Evolutionary conservation across 2,888 invertebrate species (phyloP), one percentile per base, ranked within the genome.

Genomic region (Corbicula japonica): DNA sequence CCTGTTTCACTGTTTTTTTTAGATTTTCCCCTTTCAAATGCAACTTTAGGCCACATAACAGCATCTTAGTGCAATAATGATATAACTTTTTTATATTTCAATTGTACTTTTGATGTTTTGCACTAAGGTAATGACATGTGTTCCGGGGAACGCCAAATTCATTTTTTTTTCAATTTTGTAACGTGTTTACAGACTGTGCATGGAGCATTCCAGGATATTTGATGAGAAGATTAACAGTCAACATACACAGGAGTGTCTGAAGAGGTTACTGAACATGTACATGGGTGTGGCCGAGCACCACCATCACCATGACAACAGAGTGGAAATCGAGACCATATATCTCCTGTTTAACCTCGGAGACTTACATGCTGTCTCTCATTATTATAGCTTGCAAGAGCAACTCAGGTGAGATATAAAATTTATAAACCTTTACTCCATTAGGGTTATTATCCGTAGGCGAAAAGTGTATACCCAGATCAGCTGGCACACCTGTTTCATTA

Each of bases 231-330:
- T 97, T 5, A 97, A 97, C 88, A 94, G 94, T 79, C 95, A 95
- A 80, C 96, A 96, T 90, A 92, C 96, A 62, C 94, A 95, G 76
- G 97, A 97, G 93, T 96, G 96, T 90, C 92, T 97, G 5, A 96
- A 96, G 90, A 96, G 70, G 93, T 96, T 0, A 93, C 93, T 62
- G 94, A 95, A 48, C 96, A 95, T 89, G 48, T 72, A 46, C 52
- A 75, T 28, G 44, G n/a, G 48, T 26, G 41, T 46, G 23, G 30
- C 35, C 15, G 21, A 34, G 1, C n/a, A 52, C 2, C n/a, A 76
- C 10, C 73, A 70, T n/a, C 18, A 26, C 34, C 76, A 80, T 60
- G 32, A 34, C 2, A 80, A 88, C 86, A 85, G 86, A 73, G 81
- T 83, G 8, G 93, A 96, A 76, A 95, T 96, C 91, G 96, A 97